phyloP scores from a whole-genome alignment of 2,888 invertebrate genomes.

The Drosophila histrio region DNA sequence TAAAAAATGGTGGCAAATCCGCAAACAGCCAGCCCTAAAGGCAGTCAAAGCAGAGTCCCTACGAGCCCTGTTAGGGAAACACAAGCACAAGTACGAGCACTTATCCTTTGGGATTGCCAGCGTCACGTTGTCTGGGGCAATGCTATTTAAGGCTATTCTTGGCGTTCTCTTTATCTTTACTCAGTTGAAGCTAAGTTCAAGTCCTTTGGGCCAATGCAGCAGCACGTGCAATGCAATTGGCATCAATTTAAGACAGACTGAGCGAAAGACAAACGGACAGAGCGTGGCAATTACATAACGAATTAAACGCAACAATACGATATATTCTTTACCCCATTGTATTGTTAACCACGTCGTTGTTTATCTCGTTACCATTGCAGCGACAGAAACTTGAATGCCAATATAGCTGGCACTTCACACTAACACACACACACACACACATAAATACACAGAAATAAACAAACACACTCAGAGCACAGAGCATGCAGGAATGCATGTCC shows the following conservation, averaged over 20 bases:
- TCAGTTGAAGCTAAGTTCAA: neutral
- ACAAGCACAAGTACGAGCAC: slow-evolving; percentile 23
- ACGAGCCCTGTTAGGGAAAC: slow-evolving; percentile 8
- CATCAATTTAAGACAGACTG: slow-evolving; percentile 31
- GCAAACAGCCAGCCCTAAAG: slow-evolving; percentile 7
- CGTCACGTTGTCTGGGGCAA: slow-evolving; percentile 48
- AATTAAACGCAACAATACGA: slow-evolving; percentile 19
- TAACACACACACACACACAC: neutral
- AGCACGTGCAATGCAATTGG: slow-evolving; percentile 58
- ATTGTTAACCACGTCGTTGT: slow-evolving; percentile 23
- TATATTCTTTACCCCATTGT: slow-evolving; percentile 53
- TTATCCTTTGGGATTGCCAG: slow-evolving; percentile 55
- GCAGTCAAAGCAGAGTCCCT: slow-evolving; percentile 31
- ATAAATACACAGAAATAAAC: neutral
- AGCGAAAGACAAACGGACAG: neutral
- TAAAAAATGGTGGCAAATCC: slow-evolving; percentile 4
- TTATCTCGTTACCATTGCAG: slow-evolving; percentile 32
- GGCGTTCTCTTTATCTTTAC: neutral
- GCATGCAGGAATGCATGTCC: slow-evolving; percentile 5
- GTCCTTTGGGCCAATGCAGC: slow-evolving; percentile 28
- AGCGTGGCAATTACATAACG: slow-evolving; percentile 28
- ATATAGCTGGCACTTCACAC: slow-evolving; percentile 8
- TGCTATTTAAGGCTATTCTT: slow-evolving; percentile 19
- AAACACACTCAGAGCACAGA: neutral
- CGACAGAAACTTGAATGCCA: slow-evolving; percentile 32